phyloP scores from a whole-genome alignment of 2,888 invertebrate species.

The Plagodis pulveraria region DNA sequence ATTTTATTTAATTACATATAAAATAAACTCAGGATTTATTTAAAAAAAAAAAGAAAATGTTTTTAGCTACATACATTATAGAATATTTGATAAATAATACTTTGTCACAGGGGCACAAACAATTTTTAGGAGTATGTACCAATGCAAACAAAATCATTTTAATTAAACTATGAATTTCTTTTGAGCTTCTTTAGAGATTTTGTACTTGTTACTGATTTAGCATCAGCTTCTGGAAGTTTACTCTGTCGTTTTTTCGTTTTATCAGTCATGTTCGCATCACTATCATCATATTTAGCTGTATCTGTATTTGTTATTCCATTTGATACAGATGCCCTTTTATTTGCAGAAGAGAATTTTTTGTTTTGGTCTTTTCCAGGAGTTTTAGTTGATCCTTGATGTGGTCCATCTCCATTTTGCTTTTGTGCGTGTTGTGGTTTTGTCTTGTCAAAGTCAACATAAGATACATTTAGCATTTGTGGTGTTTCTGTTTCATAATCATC shows the following conservation, averaged over 20 bases:
- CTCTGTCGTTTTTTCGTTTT: slow-evolving; percentile 60
- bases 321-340: slow-evolving; percentile 34
- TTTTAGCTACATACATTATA: too few species aligned
- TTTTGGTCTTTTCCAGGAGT: slow-evolving; percentile 39
- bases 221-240: slow-evolving; percentile 52
- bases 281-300: slow-evolving; percentile 46
- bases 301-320: slow-evolving; percentile 44
- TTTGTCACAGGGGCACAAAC: too few species aligned
- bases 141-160: too few species aligned
- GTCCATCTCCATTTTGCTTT: slow-evolving; percentile 58
- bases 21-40: too few species aligned
- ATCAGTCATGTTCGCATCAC: slow-evolving; percentile 48
- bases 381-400: slow-evolving; percentile 46
- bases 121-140: too few species aligned
- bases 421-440: slow-evolving; percentile 62
- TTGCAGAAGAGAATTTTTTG: slow-evolving; percentile 32
- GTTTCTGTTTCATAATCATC: slow-evolving; percentile 52
- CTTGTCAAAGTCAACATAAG: slow-evolving; percentile 75
- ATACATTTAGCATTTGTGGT: slow-evolving; percentile 55
- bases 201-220: slow-evolving; percentile 47
- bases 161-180: slow-evolving; percentile 44
- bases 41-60: too few species aligned
- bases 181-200: slow-evolving; percentile 64
- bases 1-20: too few species aligned
- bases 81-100: too few species aligned